Evolutionary conservation across 1,140 invertebrate genomes (phyloP).

Genomic region (Lasaia peninsularis): DNA sequence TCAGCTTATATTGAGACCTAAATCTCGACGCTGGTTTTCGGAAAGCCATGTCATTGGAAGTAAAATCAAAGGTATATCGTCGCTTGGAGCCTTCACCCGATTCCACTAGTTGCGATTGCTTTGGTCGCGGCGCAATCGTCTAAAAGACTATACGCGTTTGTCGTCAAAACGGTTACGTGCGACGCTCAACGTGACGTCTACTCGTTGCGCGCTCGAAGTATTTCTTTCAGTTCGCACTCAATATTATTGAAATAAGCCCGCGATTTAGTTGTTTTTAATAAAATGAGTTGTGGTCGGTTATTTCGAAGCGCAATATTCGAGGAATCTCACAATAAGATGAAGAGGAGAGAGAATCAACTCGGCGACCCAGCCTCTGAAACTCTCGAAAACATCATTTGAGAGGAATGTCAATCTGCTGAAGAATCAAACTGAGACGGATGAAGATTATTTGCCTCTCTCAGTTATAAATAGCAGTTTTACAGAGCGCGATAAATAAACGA

Average conservation of each 20-base stretch:
- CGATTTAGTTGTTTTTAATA: slow-evolving; percentile 29
- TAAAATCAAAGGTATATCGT: slow-evolving; percentile 33
- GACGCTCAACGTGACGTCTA: slow-evolving; percentile 31
- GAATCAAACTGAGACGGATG: slow-evolving; percentile 31
- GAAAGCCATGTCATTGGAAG: slow-evolving; percentile 29
- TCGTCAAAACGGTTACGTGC: neutral
- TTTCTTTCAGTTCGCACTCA: too few species aligned
- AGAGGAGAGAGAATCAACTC: slow-evolving; percentile 36
- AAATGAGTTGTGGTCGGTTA: slow-evolving; percentile 37
- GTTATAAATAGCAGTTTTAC: slow-evolving; percentile 34
- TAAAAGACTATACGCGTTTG: slow-evolving; percentile 30
- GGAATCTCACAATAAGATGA: slow-evolving; percentile 33
- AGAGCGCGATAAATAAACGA: slow-evolving; percentile 31
- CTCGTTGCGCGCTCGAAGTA: slow-evolving; percentile 23
- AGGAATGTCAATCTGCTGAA: slow-evolving; percentile 28
- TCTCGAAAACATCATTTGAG: slow-evolving; percentile 32
- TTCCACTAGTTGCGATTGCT: slow-evolving; percentile 29
- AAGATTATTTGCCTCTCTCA: slow-evolving; percentile 29
- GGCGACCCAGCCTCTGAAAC: slow-evolving; percentile 34
- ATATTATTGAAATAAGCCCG: slow-evolving; percentile 29
- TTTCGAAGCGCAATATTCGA: slow-evolving; percentile 31
- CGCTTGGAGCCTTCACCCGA: slow-evolving; percentile 26
- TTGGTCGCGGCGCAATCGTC: slow-evolving; percentile 29
- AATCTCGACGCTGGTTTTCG: too few species aligned
- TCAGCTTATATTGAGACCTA: too few species aligned